These are phyloP conservation scores for Fistularia tabacaria DNA, from an alignment of 2,797 vertebrate species.

Conservation along the genomic window DNA sequence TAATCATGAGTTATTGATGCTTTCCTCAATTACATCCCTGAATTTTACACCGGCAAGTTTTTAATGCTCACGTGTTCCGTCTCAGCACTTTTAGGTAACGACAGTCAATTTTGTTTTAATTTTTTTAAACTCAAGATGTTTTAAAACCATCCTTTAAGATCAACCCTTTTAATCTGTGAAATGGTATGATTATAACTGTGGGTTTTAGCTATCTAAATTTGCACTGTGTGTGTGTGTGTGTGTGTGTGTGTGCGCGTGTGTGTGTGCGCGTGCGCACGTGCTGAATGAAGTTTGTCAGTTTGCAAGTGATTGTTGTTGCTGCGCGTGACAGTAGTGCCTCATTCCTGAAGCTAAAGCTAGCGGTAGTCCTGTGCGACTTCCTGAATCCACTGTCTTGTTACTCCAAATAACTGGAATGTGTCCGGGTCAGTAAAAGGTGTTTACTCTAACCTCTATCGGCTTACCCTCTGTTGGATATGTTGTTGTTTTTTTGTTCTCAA, in stretches of 20 bases:
- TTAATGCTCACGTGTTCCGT: too few species aligned
- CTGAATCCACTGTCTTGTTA: not conserved
- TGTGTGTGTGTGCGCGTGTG: not conserved
- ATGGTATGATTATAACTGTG: constrained; percentile 24
- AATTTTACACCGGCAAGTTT: too few species aligned
- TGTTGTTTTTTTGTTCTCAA: constrained; percentile 1
- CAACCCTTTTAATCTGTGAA: constrained; percentile 12
- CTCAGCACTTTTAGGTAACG: too few species aligned
- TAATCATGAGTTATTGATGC: too few species aligned
- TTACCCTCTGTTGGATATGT: not conserved
- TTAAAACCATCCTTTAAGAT: constrained; percentile 10
- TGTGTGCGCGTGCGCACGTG: not conserved
- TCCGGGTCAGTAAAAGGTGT: not conserved
- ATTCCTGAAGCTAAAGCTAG: constrained; percentile 40
- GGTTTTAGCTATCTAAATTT: constrained; percentile 30
- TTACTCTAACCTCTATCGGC: not conserved
- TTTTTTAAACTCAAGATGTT: constrained; percentile 13
- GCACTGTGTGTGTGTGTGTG: not conserved
- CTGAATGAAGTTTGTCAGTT: not conserved
- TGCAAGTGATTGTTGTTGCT: constrained; percentile 12
- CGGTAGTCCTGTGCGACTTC: constrained; percentile 25
- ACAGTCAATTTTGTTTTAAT: constrained; percentile 6
- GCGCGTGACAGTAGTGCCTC: constrained; percentile 49
- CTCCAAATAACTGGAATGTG: not conserved
- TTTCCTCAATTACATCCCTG: too few species aligned